Conservation (phyloP, 2,797 vertebrate species). For the Pantherophis alleghaniensis region DNA sequence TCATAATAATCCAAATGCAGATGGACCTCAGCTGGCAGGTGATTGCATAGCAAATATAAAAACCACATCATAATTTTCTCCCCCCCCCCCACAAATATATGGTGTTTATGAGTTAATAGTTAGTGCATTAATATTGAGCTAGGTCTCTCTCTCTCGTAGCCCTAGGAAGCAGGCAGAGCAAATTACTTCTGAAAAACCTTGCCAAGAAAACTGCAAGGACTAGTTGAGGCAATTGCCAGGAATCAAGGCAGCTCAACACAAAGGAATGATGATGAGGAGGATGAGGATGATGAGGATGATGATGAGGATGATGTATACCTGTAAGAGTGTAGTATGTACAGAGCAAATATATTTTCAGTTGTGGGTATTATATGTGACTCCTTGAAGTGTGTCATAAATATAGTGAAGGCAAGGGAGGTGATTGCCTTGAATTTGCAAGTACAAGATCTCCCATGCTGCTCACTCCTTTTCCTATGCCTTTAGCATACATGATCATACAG, state of each 20-base stretch:
- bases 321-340: background rate
- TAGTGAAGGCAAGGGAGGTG: background rate
- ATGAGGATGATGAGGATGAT: no score
- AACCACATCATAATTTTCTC: background rate
- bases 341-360: background rate
- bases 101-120: background rate
- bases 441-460: background rate
- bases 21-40: background rate
- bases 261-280: background rate
- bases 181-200: background rate
- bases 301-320: background rate
- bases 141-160: background rate
- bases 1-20: background rate
- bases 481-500: background rate
- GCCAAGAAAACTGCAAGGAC: background rate
- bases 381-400: background rate
- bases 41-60: background rate
- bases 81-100: background rate
- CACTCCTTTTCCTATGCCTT: background rate
- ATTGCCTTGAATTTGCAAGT: background rate
- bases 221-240: background rate
- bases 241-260: background rate
- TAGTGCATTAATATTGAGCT: background rate
- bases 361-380: background rate
- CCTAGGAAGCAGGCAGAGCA: background rate